Percentiles rank a stretch among this genome's conserved stretches.
These are phyloP conservation scores for Sycobia sp. DNA, from an alignment of 1,140 invertebrate species.

Conservation along the genomic window DNA sequence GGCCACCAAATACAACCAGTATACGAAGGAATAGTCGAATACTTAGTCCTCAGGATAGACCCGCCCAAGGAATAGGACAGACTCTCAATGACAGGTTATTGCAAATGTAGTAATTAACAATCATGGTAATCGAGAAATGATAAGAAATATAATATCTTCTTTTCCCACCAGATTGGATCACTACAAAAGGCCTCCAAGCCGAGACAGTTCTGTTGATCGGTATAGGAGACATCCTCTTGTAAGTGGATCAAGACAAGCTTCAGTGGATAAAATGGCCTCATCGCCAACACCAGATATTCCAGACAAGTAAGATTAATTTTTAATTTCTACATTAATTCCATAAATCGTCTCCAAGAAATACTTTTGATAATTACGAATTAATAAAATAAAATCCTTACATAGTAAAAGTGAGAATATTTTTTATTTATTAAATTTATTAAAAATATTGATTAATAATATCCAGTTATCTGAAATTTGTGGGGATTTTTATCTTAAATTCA, in stretches of 20 bases:
- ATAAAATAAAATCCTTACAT: too few species aligned
- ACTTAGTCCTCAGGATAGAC: constrained; percentile 55
- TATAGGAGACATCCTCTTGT: constrained; percentile 67
- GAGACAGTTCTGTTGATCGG: constrained; percentile 85
- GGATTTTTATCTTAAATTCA: too few species aligned
- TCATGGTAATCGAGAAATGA: neutral
- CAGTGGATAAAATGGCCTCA: constrained; percentile 68
- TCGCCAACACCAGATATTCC: constrained; percentile 55
- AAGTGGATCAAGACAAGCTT: constrained; percentile 74
- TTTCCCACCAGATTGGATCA: constrained; percentile 75
- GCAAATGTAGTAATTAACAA: constrained; percentile 22
- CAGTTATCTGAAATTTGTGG: too few species aligned
- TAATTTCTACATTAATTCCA: neutral
- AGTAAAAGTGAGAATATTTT: too few species aligned
- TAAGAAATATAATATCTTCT: neutral
- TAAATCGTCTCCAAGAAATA: too few species aligned
- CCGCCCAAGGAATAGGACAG: constrained; percentile 54
- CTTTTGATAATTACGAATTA: too few species aligned
- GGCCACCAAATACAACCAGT: constrained; percentile 46
- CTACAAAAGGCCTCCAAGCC: constrained; percentile 86
- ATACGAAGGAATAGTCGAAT: constrained; percentile 57
- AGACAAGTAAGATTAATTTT: constrained; percentile 55
- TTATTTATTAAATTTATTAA: too few species aligned
- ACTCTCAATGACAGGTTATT: constrained; percentile 57
- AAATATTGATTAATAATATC: too few species aligned